Base-by-base conservation (phyloP, 2,797 vertebrate species). In the Scarus forsteni region DNA sequence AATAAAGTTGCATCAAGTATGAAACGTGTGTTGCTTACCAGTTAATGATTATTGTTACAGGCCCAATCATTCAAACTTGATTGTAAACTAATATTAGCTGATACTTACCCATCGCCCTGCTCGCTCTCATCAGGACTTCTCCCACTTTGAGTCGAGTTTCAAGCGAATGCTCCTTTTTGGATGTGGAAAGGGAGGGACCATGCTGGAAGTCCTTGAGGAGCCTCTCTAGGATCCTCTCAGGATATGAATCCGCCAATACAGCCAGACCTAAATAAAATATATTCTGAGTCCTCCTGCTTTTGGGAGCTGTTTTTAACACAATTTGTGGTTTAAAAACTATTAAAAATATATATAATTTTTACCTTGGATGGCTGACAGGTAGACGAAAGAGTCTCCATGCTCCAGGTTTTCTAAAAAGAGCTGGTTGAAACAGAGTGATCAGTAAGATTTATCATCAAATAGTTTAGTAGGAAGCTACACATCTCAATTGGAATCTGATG, bases 341-440 rank as follows among this genome's bases (percentile, higher is more conserved):
- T 27, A n/a, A n/a, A 1, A 14, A 14, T 64, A n/a, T 5, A n/a
- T 36, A 52, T 5, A 35, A 6, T 35, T 42, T 63, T 36, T 92
- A 99, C 98, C 98, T 94, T 98, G 97, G 90, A 99, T 97, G 19
- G 98, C 97, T 8, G 98, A 98, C 66, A 99, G 94, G 89, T 99
- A 99, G 53, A 99, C 86, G 49, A 99, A 99, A 3, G 97, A 88
- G 2, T 99, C 98, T 49, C 96, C 95, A 0, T 99, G 96, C 61
- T 97, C 95, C 91, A 99, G 5, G 40, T 96, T 98, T 86, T 98
- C 96, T 77, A 98, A 85, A 84, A 98, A 98, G 65, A 98, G 91
- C 98, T 99, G 88, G 8, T 82, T 89, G 38, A 80, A 81, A 75
- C 66, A 90, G 0, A 50, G n/a, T n/a, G n/a, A 62, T 49, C 6